Base-by-base conservation (phyloP, 2,113 vertebrate genomes). In the Grantiella picta region DNA sequence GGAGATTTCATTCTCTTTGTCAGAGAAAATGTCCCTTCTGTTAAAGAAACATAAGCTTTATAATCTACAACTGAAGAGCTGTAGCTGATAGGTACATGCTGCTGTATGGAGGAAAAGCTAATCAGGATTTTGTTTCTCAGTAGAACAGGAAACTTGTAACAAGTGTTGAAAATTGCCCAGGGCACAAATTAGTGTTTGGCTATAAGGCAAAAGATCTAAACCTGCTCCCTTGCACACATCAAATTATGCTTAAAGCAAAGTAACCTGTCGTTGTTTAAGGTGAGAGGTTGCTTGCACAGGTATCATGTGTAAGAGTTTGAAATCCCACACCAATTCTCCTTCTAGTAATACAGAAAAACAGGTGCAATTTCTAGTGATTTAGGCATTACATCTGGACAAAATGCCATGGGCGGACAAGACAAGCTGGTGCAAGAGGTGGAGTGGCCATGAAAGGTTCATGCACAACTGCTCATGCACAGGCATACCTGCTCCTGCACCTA, bases 381-480 rank as follows among this genome's bases (percentile, higher is more conserved):
- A 76, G 82, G 33, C 1, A 2, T 38, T 68, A 25, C 11, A 3
- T 64, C 12, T 86, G 33, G 33, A 50, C 5, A 61, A 78, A 76
- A 52, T 40, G 21, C 27, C 21, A 27, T 4, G 12, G 22, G n/a
- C 0, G 1, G 68, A 44, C 45, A 45, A 44, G 29, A 63, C 3
- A 35, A 89, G 4, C 14, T 71, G 24, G 22, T 38, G 22, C 10
- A 78, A 64, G 52, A 33, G 10, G 9, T 47, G 31, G 10, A 64
- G 21, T 1, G 2, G 21, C 24, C 2, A 0, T 17, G 52, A 50
- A 75, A 45, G 19, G 3, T 31, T 38, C 54, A 78, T 4, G 12
- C 1, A 1, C 2, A 15, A 11, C n/a, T 49, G 21, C 9, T 54
- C 29, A 20, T 14, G n/a, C 21, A 40, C 25, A 29, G n/a, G 14